phyloP scores from a whole-genome alignment of 1,140 invertebrate species.

The Cephus cinctus region DNA sequence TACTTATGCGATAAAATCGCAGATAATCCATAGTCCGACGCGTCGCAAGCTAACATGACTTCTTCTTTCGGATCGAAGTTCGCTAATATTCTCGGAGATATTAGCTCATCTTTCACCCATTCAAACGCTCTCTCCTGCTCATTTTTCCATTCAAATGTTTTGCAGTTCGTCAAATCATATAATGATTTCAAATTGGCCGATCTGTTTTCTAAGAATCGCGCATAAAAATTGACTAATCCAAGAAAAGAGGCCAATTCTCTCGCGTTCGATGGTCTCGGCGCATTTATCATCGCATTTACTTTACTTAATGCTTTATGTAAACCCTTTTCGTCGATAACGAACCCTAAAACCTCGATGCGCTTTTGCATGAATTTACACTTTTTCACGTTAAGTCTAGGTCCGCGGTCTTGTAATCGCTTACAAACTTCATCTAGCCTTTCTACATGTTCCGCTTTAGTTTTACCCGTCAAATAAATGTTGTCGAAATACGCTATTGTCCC shows the following conservation, averaged over 20 bases:
- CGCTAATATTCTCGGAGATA: conserved; percentile 25
- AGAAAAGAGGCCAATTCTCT: conserved; percentile 18
- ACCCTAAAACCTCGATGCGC: conserved; percentile 25
- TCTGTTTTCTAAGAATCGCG: conserved; percentile 14
- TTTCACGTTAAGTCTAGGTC: conserved; percentile 14
- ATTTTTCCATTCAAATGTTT: conserved; percentile 7
- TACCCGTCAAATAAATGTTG: conserved; percentile 19
- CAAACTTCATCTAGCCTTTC: conserved; percentile 12
- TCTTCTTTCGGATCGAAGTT: conserved; percentile 37
- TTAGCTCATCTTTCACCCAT: conserved; percentile 23
- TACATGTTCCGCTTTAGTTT: conserved; percentile 11
- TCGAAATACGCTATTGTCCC: conserved; percentile 17
- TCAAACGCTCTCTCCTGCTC: conserved; percentile 20
- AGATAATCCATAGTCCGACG: conserved; percentile 40
- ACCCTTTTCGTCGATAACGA: conserved; percentile 28
- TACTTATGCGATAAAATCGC: conserved; percentile 37
- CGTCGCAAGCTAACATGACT: conserved; percentile 43
- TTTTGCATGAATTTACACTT: conserved; percentile 20
- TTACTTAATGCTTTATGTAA: conserved; percentile 23
- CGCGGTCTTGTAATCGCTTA: conserved; percentile 13
- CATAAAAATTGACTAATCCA: conserved; percentile 23
- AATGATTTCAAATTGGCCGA: conserved; percentile 14
- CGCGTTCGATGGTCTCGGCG: conserved; percentile 14
- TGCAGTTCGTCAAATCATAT: conserved; percentile 7
- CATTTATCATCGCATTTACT: conserved; percentile 21